A percentile compares a stretch with the other conserved stretches of the same genome.
These are phyloP conservation scores for Neuroscelio doddi DNA, from an alignment of 2,888 invertebrate species.

Conservation along the genomic window DNA sequence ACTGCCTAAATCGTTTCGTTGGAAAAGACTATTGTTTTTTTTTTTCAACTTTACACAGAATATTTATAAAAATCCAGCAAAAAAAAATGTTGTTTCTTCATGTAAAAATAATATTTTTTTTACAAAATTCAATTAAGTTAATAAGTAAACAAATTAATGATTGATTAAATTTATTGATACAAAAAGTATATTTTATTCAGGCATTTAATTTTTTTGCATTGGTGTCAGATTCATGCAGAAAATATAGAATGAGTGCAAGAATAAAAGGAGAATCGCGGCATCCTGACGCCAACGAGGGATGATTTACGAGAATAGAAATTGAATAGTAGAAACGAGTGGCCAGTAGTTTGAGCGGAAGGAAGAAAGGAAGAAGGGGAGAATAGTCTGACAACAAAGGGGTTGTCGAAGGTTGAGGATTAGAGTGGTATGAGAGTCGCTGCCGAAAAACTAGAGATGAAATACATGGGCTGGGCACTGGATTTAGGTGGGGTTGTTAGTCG, in stretches of 20 bases:
- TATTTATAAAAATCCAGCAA: too few species aligned
- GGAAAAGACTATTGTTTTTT: too few species aligned
- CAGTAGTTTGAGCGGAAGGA: neutral
- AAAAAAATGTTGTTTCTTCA: too few species aligned
- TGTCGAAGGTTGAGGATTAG: slow-evolving; percentile 17
- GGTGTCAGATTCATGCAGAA: too few species aligned
- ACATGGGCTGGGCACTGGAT: slow-evolving; percentile 12
- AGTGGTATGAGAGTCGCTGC: slow-evolving; percentile 4
- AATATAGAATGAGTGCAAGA: slow-evolving; percentile 6
- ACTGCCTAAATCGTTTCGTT: too few species aligned
- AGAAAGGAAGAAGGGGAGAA: neutral
- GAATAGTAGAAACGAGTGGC: slow-evolving; percentile 14
- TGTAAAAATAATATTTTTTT: too few species aligned
- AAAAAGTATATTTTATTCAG: slow-evolving; percentile 49
- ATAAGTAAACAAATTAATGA: neutral
- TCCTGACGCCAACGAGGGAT: slow-evolving; percentile 19
- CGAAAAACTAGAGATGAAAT: slow-evolving; percentile 12
- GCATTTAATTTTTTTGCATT: too few species aligned
- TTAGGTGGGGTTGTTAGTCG: slow-evolving; percentile 57
- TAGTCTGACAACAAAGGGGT: slow-evolving; percentile 15
- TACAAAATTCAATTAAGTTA: too few species aligned
- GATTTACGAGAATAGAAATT: slow-evolving; percentile 17
- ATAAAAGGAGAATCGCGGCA: slow-evolving; percentile 7
- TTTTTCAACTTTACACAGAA: too few species aligned
- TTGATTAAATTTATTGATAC: slow-evolving; percentile 68